phyloP scores from a whole-genome alignment of 2,113 vertebrate genomes.

The Gasterosteus nipponicus region DNA sequence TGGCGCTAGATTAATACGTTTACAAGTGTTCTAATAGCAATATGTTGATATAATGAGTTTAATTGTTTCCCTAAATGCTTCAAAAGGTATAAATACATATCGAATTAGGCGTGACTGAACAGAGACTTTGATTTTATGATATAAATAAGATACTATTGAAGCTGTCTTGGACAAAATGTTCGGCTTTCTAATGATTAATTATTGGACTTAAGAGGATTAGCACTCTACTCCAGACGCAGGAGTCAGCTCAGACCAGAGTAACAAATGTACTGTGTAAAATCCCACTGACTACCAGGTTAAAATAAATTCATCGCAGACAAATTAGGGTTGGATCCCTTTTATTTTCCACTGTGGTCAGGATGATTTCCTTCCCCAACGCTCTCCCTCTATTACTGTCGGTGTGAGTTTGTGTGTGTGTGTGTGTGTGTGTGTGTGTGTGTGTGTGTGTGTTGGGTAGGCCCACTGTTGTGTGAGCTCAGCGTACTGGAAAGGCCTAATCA shows the following conservation, averaged over 20 bases:
- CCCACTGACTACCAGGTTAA: neutral
- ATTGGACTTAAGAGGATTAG: neutral
- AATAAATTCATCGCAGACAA: neutral
- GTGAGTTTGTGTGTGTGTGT: slow-evolving; percentile 5
- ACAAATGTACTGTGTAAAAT: slow-evolving; percentile 3
- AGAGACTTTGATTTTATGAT: neutral
- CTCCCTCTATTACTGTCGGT: neutral
- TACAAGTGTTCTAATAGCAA: neutral
- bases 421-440: slow-evolving; percentile 14
- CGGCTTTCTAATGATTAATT: neutral
- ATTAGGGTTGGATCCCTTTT: neutral
- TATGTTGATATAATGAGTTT: neutral
- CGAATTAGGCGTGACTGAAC: neutral
- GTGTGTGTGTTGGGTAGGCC: neutral
- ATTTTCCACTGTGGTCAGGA: slow-evolving; percentile 19
- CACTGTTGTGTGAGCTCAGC: slow-evolving; percentile 68
- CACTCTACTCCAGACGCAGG: neutral
- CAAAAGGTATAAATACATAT: neutral
- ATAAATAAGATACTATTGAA: neutral
- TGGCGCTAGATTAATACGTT: neutral
- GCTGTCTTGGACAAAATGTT: neutral
- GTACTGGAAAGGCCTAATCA: slow-evolving; percentile 77
- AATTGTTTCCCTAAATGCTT: neutral
- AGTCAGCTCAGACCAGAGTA: neutral
- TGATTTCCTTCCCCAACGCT: slow-evolving; percentile 32